A percentile compares a stretch with the other conserved stretches of the same genome.
phyloP scores from a whole-genome alignment of 2,113 vertebrate genomes.

The Tympanuchus pallidicinctus region DNA sequence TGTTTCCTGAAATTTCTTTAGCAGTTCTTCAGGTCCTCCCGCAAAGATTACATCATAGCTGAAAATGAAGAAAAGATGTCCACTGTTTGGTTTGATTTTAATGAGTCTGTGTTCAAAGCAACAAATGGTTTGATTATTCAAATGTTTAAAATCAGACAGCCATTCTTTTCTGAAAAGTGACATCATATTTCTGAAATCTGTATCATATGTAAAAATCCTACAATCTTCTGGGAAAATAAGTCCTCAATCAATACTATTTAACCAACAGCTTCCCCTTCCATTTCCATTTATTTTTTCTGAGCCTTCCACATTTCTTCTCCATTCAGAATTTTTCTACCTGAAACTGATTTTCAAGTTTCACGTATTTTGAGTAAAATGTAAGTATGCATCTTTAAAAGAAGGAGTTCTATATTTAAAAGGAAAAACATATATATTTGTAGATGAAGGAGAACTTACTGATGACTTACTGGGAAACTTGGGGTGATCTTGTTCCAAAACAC shows the following conservation, averaged over 20 bases:
- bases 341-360: neutral
- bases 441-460: neutral
- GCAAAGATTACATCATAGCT: conserved; percentile 97
- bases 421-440: neutral
- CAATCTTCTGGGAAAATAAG: neutral
- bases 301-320: neutral
- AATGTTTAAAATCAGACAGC: neutral
- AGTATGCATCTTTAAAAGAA: neutral
- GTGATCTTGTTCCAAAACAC: neutral
- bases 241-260: neutral
- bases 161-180: neutral
- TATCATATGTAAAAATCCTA: neutral
- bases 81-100: neutral
- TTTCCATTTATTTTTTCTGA: neutral
- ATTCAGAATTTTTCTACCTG: neutral
- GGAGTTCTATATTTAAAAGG: neutral
- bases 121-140: neutral
- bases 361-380: neutral
- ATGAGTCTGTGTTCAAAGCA: neutral
- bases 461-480: neutral
- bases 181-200: too few relatives aligned
- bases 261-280: neutral
- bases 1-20: conserved; percentile 90
- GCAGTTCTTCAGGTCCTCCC: conserved; percentile 89
- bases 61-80: neutral